A percentile compares a stretch with the other conserved stretches of the same genome.
Evolutionary conservation across 2,113 vertebrate genomes (phyloP).

Genomic region (Dromaius novaehollandiae): DNA sequence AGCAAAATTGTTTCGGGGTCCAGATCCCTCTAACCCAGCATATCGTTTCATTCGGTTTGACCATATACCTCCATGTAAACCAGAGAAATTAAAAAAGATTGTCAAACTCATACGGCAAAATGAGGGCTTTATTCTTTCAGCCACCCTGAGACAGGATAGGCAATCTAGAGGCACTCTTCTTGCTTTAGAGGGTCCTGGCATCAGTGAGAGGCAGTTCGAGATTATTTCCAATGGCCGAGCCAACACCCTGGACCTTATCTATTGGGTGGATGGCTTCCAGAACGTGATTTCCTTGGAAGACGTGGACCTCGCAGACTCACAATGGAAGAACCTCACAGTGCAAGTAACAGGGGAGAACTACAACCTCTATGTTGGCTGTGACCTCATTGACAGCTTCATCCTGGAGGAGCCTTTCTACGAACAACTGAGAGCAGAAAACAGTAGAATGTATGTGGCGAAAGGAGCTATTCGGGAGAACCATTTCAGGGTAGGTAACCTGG

Average conservation of each 20-base stretch:
- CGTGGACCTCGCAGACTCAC: conserved; percentile 91
- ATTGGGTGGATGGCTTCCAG: conserved; percentile 86
- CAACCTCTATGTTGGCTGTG: conserved; percentile 91
- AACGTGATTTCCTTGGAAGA: conserved; percentile 91
- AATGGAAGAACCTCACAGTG: conserved; percentile 95
- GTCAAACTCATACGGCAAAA: conserved; percentile 78
- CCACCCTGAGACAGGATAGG: conserved; percentile 90
- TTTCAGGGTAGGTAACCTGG: conserved; percentile 86
- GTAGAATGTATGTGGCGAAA: conserved; percentile 89
- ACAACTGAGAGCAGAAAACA: conserved; percentile 81
- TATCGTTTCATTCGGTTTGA: conserved; percentile 97
- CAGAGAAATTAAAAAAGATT: conserved; percentile 83
- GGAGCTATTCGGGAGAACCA: conserved; percentile 90
- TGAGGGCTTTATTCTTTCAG: conserved; percentile 92
- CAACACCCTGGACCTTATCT: conserved; percentile 93
- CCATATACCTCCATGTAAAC: conserved; percentile 86
- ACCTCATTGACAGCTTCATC: conserved; percentile 90
- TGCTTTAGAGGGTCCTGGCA: conserved; percentile 82
- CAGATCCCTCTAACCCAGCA: conserved; percentile 80
- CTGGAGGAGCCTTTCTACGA: conserved; percentile 96
- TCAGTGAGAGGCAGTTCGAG: conserved; percentile 87
- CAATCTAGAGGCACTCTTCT: conserved; percentile 88
- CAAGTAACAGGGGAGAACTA: conserved; percentile 90
- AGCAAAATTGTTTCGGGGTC: conserved; percentile 92
- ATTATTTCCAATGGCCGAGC: conserved; percentile 91